Base-by-base conservation (phyloP, 2,113 vertebrate species). In the Myiozetetes cayanensis region DNA sequence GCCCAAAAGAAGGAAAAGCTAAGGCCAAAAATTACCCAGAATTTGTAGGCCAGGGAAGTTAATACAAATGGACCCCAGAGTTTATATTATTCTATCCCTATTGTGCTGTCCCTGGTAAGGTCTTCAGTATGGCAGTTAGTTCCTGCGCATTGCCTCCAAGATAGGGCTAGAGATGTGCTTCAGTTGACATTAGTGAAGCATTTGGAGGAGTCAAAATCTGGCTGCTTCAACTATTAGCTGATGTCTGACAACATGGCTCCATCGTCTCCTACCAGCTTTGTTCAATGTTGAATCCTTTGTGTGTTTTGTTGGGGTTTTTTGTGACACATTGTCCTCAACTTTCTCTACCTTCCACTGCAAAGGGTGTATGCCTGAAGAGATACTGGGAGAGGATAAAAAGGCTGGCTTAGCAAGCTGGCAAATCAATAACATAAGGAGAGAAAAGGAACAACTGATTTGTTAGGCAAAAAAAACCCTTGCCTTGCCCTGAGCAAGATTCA, bases 111-210 rank as follows among this genome's bases (percentile, higher is more conserved):
- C 27, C 14, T 3, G 1, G 10, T 52, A 73, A 58, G 17, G 5
- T 13, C 1, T 24, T 14, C 6, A 6, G 39, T 12, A 23, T 4
- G 7, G 22, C 46, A 78, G 84, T 75, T 55, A 68, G 39, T 37
- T 35, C 9, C 5, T 24, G 6, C 22, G 63, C 28, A 35, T 19
- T 50, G 23, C 13, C 33, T 92, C 70, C 73, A 74, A 74, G 56
- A 44, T 52, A 22, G 39, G 24, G 75, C 30, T 47, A 35, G 50
- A 33, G 39, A 67, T 53, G 75, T 86, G 3, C 52, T 74, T 78
- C 33, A 18, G 37, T n/a, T 80, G 52, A 52, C 12, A 52, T 24
- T n/a, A 70, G 1, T 0, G 5, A 9, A 37, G 3, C 1, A 0
- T 12, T 66, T 13, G 5, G 28, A 53, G 23, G 18, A 68, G n/a